A percentile compares a stretch with the other conserved stretches of the same genome.
Conservation (phyloP, 2,797 vertebrate genomes). For the Labeo calbasu region DNA sequence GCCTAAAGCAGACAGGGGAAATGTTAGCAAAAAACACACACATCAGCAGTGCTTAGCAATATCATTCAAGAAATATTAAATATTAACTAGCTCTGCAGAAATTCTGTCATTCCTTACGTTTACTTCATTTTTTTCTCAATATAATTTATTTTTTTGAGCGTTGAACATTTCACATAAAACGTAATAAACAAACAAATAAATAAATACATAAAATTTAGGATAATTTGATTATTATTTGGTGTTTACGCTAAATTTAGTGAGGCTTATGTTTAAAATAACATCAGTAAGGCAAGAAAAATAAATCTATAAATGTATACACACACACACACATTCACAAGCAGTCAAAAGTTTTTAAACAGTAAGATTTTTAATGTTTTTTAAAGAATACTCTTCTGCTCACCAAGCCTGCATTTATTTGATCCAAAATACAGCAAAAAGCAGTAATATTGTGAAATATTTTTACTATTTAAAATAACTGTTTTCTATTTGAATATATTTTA, state of each 20-base stretch:
- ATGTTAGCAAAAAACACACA: slow-evolving; percentile 20
- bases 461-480: no score
- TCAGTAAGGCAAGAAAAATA: not conserved
- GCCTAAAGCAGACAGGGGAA: slow-evolving; percentile 69
- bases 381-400: no score
- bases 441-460: no score
- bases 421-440: no score
- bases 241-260: not conserved
- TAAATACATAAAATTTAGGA: not conserved
- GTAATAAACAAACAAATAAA: not conserved
- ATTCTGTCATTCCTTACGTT: not conserved
- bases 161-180: not conserved
- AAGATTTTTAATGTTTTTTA: no score
- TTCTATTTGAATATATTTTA: no score
- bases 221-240: not conserved
- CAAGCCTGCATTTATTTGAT: no score
- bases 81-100: slow-evolving; percentile 13
- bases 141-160: not conserved
- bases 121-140: not conserved
- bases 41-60: slow-evolving; percentile 6
- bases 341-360: no score
- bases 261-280: no score
- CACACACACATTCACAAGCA: no score
- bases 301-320: no score
- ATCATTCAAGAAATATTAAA: slow-evolving; percentile 24